These are phyloP conservation scores for Hypsopygia costalis DNA, from an alignment of 2,888 invertebrate genomes.

Conservation along the genomic window DNA sequence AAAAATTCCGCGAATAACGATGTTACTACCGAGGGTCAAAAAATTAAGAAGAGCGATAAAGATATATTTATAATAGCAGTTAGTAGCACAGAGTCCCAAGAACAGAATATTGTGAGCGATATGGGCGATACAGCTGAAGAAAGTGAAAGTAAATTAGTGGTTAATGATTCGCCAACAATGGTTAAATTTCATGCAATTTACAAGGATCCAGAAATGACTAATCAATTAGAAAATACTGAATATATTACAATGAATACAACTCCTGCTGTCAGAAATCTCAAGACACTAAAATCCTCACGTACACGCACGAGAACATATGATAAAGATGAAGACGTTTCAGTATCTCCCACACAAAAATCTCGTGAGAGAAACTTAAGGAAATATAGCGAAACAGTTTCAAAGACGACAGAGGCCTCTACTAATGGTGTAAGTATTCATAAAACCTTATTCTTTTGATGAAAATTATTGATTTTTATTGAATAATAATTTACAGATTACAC, in stretches of 20 bases:
- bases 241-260: conserved; percentile 27
- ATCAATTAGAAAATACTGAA: conserved; percentile 28
- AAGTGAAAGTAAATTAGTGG: conserved; percentile 37
- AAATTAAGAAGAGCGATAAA: conserved; percentile 29
- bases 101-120: conserved; percentile 47
- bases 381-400: conserved; percentile 57
- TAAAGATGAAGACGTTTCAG: conserved; percentile 30
- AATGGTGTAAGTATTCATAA: conserved; percentile 61
- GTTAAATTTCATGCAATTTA: conserved; percentile 64
- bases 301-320: conserved; percentile 36
- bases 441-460: background rate
- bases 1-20: conserved; percentile 38
- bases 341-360: conserved; percentile 36
- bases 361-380: conserved; percentile 51
- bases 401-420: conserved; percentile 60
- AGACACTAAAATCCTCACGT: conserved; percentile 56
- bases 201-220: conserved; percentile 40
- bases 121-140: conserved; percentile 37
- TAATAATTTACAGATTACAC: conserved; percentile 57
- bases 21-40: conserved; percentile 21
- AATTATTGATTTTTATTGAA: background rate
- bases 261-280: conserved; percentile 60
- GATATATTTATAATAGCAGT: conserved; percentile 54
- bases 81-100: conserved; percentile 57
- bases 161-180: conserved; percentile 39